Evolutionary conservation across 1,140 invertebrate genomes (phyloP), one percentile per base, ranked within the genome.

Genomic region (Ostrea denselamellosa): DNA sequence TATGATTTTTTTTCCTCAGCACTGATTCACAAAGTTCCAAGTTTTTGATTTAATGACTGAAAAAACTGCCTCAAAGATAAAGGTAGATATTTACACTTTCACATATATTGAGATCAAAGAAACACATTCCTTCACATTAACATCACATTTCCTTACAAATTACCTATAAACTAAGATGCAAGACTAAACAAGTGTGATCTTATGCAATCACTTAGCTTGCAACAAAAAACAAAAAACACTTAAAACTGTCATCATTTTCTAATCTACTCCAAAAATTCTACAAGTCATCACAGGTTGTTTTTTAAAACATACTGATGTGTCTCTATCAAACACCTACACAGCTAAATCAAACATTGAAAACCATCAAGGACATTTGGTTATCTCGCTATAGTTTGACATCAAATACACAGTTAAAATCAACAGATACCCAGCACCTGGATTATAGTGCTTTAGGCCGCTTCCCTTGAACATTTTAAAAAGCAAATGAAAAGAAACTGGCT

Each of bases 111-210:
- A 77, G 68, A 77, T 77, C 68, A 77, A 77, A 77, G 28, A 9
- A 25, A 77, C 22, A 14, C 12, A 44, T 44, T 28, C 68, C 14
- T 25, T 34, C 68, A 44, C 25, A 77, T 14, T 34, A 34, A 77
- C 68, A 77, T 77, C 68, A 77, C 34, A 77, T 77, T 2, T 62
- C 56, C n/a, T 62, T 14, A 77, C 68, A 77, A 77, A 77, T 77
- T 77, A 77, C 25, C 12, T 77, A 8, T 25, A 28, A 34, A 28
- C 25, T 34, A 25, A 8, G 28, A 77, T 12, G 8, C 28, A 77
- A 77, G 68, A 77, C 68, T 77, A 34, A 77, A 77, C 68, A 77
- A 77, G 25, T 77, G 8, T 28, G 68, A 77, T 28, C 28, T 25
- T 77, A 77, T 28, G 68, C 25, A 77, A 77, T 62, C 56, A 62